Evolutionary conservation across 2,888 invertebrate genomes (phyloP).

Genomic region (Ophraella communa): DNA sequence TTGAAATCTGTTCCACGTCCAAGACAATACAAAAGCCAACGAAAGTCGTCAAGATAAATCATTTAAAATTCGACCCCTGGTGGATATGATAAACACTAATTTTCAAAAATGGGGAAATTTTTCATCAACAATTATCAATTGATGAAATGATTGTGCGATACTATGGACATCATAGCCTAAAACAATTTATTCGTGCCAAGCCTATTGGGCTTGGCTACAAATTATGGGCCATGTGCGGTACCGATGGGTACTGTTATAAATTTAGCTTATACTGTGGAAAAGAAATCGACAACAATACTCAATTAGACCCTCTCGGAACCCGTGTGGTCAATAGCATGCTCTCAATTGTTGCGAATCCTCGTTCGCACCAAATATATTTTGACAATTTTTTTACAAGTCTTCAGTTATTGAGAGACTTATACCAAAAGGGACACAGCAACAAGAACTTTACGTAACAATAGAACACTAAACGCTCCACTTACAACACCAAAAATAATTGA

Average conservation of each 20-base stretch:
- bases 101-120: conserved; percentile 28
- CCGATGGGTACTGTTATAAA: conserved; percentile 28
- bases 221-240: conserved; percentile 34
- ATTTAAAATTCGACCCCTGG: conserved; percentile 31
- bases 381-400: no score
- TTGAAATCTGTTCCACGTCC: neutral
- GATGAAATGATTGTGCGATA: conserved; percentile 36
- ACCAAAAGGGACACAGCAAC: no score
- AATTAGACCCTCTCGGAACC: no score
- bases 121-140: conserved; percentile 30
- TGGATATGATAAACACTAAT: conserved; percentile 24
- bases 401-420: no score
- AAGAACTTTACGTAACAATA: no score
- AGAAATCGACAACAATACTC: no score
- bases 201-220: conserved; percentile 36
- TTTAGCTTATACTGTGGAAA: conserved; percentile 32
- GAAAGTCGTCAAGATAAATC: conserved; percentile 26
- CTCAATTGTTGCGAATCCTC: no score
- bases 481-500: no score
- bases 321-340: no score
- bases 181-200: conserved; percentile 32
- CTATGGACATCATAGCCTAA: conserved; percentile 29
- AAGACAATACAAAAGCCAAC: conserved; percentile 14
- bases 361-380: no score
- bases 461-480: no score